Evolutionary conservation across 2,113 vertebrate species (phyloP).

Genomic region (Eptesicus fuscus): DNA sequence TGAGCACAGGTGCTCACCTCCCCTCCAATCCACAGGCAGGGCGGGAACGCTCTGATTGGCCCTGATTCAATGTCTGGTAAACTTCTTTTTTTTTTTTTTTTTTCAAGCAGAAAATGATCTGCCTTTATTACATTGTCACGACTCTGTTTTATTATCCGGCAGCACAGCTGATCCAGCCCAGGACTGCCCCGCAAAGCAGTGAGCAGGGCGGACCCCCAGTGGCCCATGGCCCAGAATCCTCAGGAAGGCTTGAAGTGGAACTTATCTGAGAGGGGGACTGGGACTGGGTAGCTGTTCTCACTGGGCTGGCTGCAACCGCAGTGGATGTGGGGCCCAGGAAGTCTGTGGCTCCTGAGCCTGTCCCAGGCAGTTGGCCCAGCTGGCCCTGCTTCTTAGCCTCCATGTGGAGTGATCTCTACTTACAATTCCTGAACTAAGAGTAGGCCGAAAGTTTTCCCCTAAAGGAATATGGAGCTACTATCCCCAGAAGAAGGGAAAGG

Average conservation of each 20-base stretch:
- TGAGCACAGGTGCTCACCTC: background rate
- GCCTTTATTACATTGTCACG: constrained; percentile 57
- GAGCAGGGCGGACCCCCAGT: background rate
- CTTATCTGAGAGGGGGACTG: background rate
- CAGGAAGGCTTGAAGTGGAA: background rate
- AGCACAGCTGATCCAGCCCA: background rate
- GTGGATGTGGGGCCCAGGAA: constrained; percentile 64
- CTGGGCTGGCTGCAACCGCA: background rate
- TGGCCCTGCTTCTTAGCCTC: background rate
- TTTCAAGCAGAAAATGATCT: constrained; percentile 43
- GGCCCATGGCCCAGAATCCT: constrained; percentile 29
- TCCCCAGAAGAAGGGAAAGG: background rate
- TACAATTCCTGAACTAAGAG: background rate
- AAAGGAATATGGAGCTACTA: background rate
- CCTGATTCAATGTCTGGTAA: background rate
- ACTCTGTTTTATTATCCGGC: background rate
- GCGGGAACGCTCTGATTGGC: background rate
- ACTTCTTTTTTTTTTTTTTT: background rate
- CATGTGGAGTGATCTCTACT: background rate
- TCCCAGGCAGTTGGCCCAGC: constrained; percentile 82
- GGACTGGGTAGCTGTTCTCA: background rate
- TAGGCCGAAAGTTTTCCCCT: background rate
- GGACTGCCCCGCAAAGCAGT: background rate
- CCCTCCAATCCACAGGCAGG: background rate
- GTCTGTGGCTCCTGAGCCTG: constrained; percentile 71